phyloP scores from a whole-genome alignment of 1,140 invertebrate genomes.

The Leptinotarsa undecemlineata region DNA sequence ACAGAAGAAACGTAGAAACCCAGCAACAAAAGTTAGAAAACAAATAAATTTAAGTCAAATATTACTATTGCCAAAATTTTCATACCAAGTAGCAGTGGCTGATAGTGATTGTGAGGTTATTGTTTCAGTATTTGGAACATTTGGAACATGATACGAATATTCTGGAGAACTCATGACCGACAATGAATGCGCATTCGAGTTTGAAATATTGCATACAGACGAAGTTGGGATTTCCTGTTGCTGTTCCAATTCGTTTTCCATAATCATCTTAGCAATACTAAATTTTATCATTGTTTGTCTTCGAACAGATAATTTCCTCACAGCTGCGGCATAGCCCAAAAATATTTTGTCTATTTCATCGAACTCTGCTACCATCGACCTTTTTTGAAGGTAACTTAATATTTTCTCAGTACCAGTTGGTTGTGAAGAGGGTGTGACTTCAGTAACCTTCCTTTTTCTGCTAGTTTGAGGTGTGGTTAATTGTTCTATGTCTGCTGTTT shows the following conservation, averaged over 20 bases:
- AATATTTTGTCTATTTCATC: conserved; percentile 26
- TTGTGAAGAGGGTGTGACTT: not conserved
- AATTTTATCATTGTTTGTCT: conserved; percentile 18
- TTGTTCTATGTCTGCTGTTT: not conserved
- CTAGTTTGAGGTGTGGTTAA: not conserved
- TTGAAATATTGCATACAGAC: too few relatives aligned
- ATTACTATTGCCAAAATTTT: too few relatives aligned
- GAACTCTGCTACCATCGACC: not conserved
- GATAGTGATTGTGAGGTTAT: too few relatives aligned
- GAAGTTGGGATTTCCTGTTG: not conserved
- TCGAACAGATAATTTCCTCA: conserved; percentile 21
- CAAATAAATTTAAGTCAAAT: too few relatives aligned
- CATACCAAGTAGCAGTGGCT: too few relatives aligned
- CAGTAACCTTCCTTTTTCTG: conserved; percentile 12
- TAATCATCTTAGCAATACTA: conserved; percentile 22
- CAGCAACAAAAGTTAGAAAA: too few relatives aligned
- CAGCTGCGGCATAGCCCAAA: conserved; percentile 24
- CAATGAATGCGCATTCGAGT: too few relatives aligned
- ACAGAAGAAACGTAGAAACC: too few relatives aligned
- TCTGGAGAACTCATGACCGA: too few relatives aligned
- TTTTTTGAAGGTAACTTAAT: conserved; percentile 15
- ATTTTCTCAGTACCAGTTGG: conserved; percentile 17
- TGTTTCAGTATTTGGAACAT: too few relatives aligned
- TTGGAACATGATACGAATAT: too few relatives aligned
- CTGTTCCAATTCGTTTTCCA: conserved; percentile 16